phyloP scores from a whole-genome alignment of 2,113 vertebrate species.

The Burhinus oedicnemus region DNA sequence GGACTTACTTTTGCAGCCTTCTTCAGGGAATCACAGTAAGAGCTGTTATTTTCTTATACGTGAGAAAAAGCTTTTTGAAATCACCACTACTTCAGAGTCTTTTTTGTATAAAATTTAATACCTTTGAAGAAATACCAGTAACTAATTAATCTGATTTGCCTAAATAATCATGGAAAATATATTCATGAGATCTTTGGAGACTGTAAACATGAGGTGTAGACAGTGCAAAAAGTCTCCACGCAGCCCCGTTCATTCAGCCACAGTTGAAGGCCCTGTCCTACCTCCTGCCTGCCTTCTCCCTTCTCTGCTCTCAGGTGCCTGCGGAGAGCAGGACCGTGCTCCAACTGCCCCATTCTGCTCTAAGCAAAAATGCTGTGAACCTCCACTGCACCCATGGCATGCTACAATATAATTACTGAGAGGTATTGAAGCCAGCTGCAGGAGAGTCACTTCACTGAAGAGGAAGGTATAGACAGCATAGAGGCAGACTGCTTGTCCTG shows the following conservation, averaged over 20 bases:
- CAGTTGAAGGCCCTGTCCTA: neutral
- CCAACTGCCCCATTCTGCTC: neutral
- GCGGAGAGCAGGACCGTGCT: neutral
- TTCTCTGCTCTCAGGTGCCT: neutral
- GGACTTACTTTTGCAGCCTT: neutral
- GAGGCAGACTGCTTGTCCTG: neutral
- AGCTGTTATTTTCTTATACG: neutral
- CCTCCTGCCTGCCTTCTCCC: neutral
- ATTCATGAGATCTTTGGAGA: neutral
- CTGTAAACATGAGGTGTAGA: neutral
- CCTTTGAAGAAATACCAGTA: neutral
- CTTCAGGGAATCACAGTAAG: neutral
- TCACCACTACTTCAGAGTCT: neutral
- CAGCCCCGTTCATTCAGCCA: neutral
- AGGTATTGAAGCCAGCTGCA: neutral
- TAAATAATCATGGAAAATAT: neutral
- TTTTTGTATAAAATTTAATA: neutral
- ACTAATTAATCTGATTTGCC: neutral
- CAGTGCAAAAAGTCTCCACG: neutral
- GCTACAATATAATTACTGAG: neutral
- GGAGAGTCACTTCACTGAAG: neutral
- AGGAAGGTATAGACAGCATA: neutral
- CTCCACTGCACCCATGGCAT: rapidly evolving
- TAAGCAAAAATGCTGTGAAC: neutral
- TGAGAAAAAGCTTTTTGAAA: neutral